phyloP scores from a whole-genome alignment of 2,113 vertebrate genomes.

The Dermatemys mawii region DNA sequence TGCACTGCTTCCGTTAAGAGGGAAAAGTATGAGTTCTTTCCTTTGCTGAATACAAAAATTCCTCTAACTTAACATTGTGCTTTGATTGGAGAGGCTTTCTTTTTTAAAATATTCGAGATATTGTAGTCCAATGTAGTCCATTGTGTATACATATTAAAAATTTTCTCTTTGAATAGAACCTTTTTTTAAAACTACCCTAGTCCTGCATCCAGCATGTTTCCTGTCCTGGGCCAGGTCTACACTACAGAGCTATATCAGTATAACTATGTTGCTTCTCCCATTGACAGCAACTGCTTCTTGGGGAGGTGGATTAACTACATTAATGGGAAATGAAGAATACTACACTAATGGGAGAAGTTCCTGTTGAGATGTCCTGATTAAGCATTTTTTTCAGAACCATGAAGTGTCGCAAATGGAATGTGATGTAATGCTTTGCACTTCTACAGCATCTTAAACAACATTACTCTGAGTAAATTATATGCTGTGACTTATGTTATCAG shows the following conservation, averaged over 20 bases:
- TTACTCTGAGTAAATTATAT: neutral
- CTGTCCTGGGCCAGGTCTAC: too few species aligned
- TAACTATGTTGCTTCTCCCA: too few species aligned
- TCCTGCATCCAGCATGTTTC: too few species aligned
- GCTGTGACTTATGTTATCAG: neutral
- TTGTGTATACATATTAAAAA: neutral
- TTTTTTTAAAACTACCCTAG: too few species aligned
- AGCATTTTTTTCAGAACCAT: neutral
- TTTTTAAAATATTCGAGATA: conserved; percentile 39
- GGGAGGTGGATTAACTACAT: neutral
- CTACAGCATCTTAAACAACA: neutral
- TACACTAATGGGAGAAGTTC: neutral
- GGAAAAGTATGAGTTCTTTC: conserved; percentile 40
- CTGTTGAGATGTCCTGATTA: neutral
- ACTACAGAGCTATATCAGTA: too few species aligned
- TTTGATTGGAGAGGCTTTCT: conserved; percentile 40
- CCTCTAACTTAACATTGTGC: conserved; percentile 31
- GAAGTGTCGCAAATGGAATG: neutral
- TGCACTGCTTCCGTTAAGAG: conserved; percentile 44
- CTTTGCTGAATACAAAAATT: conserved; percentile 55
- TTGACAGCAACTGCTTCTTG: neutral
- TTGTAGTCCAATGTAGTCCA: conserved; percentile 27
- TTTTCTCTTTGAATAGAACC: too few species aligned
- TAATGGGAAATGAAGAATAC: too few species aligned
- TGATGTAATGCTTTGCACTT: neutral